Percentiles rank a stretch among this genome's conserved stretches.
phyloP scores from a whole-genome alignment of 2,888 invertebrate species.

The Mesochorus sp. region DNA sequence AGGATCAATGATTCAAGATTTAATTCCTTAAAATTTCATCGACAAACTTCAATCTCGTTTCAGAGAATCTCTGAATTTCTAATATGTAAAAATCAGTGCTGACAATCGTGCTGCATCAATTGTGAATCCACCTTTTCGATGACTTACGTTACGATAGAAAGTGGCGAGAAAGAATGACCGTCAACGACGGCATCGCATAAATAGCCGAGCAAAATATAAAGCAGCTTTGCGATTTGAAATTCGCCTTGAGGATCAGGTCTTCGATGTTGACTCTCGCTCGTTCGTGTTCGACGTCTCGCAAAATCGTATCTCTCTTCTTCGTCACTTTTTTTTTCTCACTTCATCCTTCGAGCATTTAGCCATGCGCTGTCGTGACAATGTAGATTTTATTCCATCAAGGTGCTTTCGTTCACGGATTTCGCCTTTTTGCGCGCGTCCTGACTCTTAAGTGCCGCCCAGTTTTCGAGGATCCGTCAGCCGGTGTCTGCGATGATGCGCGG shows the following conservation, averaged over 20 bases:
- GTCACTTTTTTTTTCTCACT: conserved; percentile 31
- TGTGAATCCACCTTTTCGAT: conserved; percentile 41
- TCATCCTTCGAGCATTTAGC: conserved; percentile 29
- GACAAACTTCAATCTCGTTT: neutral
- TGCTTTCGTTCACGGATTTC: conserved; percentile 66
- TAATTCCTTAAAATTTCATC: neutral
- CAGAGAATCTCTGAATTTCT: neutral
- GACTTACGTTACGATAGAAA: conserved; percentile 62
- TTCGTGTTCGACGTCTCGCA: conserved; percentile 46
- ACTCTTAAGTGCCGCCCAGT: conserved; percentile 76
- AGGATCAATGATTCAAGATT: neutral
- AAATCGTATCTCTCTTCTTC: conserved; percentile 50
- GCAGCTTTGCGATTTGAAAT: conserved; percentile 66
- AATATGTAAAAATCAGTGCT: neutral
- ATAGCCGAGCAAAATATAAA: conserved; percentile 69
- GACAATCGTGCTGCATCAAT: neutral
- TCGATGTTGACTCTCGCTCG: conserved; percentile 39
- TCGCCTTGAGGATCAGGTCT: conserved; percentile 66
- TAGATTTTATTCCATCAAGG: conserved; percentile 70
- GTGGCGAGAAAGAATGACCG: conserved; percentile 58
- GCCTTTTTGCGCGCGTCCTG: conserved; percentile 69
- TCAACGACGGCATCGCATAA: conserved; percentile 38
- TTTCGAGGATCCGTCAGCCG: conserved; percentile 65
- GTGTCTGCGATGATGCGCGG: neutral
- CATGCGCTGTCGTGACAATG: conserved; percentile 57